Conservation (phyloP, 2,797 vertebrate genomes). For the Miichthys miiuy region DNA sequence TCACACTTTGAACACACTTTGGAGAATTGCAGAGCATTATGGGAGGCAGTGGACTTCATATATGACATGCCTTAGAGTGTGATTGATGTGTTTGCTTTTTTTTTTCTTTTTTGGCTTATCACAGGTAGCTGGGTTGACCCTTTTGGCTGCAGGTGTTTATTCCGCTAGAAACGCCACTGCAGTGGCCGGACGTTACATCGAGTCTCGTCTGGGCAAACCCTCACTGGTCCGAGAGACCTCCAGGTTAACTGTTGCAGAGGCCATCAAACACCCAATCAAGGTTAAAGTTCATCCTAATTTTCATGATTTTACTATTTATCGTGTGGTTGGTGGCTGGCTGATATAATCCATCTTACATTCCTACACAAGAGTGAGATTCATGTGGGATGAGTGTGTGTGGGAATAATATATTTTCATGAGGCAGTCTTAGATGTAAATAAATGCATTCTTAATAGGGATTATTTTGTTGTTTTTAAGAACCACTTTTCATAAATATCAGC, state of each 20-base stretch:
- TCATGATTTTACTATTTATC: neutral
- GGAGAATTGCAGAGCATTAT: constrained; percentile 35
- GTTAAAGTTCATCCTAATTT: constrained; percentile 59
- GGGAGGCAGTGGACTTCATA: neutral
- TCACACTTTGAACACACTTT: constrained; percentile 36
- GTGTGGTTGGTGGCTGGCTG: neutral
- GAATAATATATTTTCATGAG: neutral
- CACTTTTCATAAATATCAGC: constrained; percentile 1
- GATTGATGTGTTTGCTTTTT: neutral
- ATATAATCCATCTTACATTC: neutral
- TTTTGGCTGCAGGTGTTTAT: constrained; percentile 90
- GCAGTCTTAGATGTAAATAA: neutral
- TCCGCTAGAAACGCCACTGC: constrained; percentile 89
- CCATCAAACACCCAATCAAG: constrained; percentile 89
- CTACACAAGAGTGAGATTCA: neutral
- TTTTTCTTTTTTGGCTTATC: neutral
- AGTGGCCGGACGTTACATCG: constrained; percentile 87
- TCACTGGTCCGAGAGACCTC: constrained; percentile 92
- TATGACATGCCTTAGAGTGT: neutral
- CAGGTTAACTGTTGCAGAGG: constrained; percentile 86
- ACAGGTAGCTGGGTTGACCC: constrained; percentile 90
- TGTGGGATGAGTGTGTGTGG: neutral
- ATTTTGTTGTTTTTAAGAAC: neutral
- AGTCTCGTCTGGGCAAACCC: constrained; percentile 90
- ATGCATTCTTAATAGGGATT: neutral